These are phyloP conservation scores for Oreochromis spilurus DNA, from an alignment of 2,113 vertebrate genomes.

Conservation along the genomic window DNA sequence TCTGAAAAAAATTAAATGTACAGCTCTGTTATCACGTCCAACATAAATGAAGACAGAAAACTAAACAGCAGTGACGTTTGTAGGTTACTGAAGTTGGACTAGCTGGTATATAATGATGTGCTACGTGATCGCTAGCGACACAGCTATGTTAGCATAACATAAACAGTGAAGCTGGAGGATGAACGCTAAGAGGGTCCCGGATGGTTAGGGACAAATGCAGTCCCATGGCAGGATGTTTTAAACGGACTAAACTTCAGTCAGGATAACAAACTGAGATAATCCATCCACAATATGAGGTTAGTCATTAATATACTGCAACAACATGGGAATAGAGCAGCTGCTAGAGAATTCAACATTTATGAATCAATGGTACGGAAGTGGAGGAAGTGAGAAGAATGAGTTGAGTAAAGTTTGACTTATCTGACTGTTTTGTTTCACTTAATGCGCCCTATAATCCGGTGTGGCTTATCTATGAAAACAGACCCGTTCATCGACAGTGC, in stretches of 20 bases:
- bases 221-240: fast-evolving
- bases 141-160: background rate
- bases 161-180: background rate
- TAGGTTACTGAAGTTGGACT: background rate
- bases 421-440: background rate
- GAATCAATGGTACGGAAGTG: fast-evolving
- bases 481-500: background rate
- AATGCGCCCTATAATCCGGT: fast-evolving
- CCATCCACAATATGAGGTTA: background rate
- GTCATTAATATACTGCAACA: background rate
- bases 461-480: background rate
- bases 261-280: background rate
- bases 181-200: fast-evolving
- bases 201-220: fast-evolving
- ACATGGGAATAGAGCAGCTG: background rate
- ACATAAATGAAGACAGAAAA: background rate
- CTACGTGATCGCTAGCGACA: background rate
- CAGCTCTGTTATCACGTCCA: background rate
- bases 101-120: background rate
- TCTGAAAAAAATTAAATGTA: background rate
- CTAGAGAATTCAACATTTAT: fast-evolving
- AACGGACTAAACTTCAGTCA: background rate
- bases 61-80: background rate
- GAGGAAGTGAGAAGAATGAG: background rate
- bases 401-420: fast-evolving